Percentiles rank a stretch among this genome's conserved stretches.
phyloP scores from a whole-genome alignment of 2,888 invertebrate species.

The Abrostola triplasia region DNA sequence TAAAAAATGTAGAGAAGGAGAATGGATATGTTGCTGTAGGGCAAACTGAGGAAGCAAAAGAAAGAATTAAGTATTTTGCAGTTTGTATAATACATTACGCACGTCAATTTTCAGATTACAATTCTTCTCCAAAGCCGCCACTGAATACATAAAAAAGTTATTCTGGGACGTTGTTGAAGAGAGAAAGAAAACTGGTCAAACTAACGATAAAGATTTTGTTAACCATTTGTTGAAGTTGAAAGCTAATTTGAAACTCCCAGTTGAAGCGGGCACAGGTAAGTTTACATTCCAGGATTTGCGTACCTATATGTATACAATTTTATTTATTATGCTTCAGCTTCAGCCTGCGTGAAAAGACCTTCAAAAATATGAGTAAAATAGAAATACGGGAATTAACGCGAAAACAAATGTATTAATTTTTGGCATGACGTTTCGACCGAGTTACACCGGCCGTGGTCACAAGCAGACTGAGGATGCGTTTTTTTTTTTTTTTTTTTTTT shows the following conservation, averaged over 20 bases:
- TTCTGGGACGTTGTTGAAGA: constrained; percentile 71
- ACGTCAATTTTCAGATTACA: constrained; percentile 63
- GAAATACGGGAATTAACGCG: no score
- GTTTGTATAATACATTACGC: background rate
- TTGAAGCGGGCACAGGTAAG: constrained; percentile 64
- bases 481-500: no score
- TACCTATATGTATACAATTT: background rate
- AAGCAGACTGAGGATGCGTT: no score
- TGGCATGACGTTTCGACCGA: no score
- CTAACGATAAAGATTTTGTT: constrained; percentile 71
- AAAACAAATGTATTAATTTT: no score
- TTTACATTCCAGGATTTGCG: constrained; percentile 10
- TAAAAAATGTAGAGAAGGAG: no score
- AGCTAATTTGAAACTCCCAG: constrained; percentile 73
- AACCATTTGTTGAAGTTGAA: constrained; percentile 74
- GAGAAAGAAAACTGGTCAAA: constrained; percentile 60
- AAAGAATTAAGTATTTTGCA: no score
- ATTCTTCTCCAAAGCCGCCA: constrained; percentile 74
- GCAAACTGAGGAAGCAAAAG: no score
- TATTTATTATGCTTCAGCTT: no score
- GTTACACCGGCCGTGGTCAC: no score
- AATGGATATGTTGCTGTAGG: no score
- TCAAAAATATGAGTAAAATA: no score
- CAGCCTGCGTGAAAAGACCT: background rate
- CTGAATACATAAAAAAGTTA: constrained; percentile 71